Evolutionary conservation across 23 tunicate genomes (phyloP), one percentile per base, ranked within the genome.

Genomic region (Diplosoma virens): DNA sequence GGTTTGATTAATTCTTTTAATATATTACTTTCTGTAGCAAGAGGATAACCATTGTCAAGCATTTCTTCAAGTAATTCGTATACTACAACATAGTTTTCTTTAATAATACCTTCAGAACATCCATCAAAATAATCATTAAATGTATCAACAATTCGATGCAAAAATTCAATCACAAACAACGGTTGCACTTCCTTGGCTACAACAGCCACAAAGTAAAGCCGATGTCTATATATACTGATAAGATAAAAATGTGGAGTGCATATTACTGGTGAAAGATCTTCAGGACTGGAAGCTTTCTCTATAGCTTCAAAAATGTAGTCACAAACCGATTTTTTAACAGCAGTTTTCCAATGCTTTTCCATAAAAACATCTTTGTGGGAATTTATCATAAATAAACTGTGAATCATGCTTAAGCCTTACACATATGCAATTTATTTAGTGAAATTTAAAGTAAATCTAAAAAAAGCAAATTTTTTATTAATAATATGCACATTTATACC

Each of bases 321-420:
- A 56, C 94, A 84, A 67, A 94, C 82, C 0, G 95, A 77, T n/a
- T 86, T 60, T 75, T 94, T 94, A 17, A 94, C 75, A 25, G 99
- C 99, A 50, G 95, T 87, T 63, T 84, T 82, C 99, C 99, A 94
- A 53, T 94, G 99, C 63, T 94, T 94, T 61, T 94, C 99, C 99
- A 94, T 94, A 55, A 94, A 94, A 33, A 94, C 75, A 46, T 88
- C 87, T 5, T 78, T 78, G 54, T 82, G 89, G 32, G 87, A 73
- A 54, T 87, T 94, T 30, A 94, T 48, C 90, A 94, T 94, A 73
- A 94, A 94, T 45, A 94, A 74, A 76, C 88, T 84, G 74, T 94
- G 89, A 66, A 94, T 94, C 99, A 92, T 92, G 25, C 21, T 89
- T 34, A 61, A n/a, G n/a, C n/a, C n/a, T n/a, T n/a, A n/a, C n/a